Percentiles rank a stretch among this genome's conserved stretches.
Conservation (phyloP, 2,888 invertebrate species). For the Glyphotaelius pellucidus region DNA sequence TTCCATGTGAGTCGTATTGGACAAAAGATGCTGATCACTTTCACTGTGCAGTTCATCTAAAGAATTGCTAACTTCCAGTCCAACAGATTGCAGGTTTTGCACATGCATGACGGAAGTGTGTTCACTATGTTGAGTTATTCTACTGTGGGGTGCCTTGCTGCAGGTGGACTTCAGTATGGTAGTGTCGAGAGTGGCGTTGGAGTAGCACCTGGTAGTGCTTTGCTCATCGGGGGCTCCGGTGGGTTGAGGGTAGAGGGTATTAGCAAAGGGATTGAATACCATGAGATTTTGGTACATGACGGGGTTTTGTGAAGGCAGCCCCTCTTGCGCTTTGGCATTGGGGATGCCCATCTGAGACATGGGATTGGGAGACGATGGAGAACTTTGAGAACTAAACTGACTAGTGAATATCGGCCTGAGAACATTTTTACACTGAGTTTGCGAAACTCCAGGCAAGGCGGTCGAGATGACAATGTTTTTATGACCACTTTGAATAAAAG, state of each 20-base stretch:
- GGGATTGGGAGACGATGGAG: slow-evolving; percentile 72
- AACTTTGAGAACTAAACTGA: slow-evolving; percentile 71
- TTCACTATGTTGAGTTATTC: slow-evolving; percentile 5
- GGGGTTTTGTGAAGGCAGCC: slow-evolving; percentile 72
- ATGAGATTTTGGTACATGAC: slow-evolving; percentile 76
- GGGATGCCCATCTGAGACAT: slow-evolving; percentile 74
- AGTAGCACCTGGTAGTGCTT: slow-evolving; percentile 12
- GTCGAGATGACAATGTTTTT: slow-evolving; percentile 74
- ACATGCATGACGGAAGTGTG: slow-evolving; percentile 5
- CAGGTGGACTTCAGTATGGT: slow-evolving; percentile 12
- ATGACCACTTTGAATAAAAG: slow-evolving; percentile 71
- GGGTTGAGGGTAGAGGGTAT: slow-evolving; percentile 72
- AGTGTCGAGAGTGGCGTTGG: background rate
- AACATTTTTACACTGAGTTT: slow-evolving; percentile 68
- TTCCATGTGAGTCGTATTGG: background rate
- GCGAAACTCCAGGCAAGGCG: slow-evolving; percentile 68
- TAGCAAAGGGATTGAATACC: slow-evolving; percentile 75
- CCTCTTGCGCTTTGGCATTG: slow-evolving; percentile 71
- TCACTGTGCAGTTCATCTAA: slow-evolving; percentile 7
- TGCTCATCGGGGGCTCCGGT: background rate
- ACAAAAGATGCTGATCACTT: slow-evolving; percentile 22
- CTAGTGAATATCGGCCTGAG: slow-evolving; percentile 69
- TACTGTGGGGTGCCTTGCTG: slow-evolving; percentile 13
- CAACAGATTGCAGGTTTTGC: slow-evolving; percentile 3
- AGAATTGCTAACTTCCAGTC: slow-evolving; percentile 3